phyloP scores from a whole-genome alignment of 30 jellyfish, hydroid and myxozoan species.

The Pelagia noctiluca region DNA sequence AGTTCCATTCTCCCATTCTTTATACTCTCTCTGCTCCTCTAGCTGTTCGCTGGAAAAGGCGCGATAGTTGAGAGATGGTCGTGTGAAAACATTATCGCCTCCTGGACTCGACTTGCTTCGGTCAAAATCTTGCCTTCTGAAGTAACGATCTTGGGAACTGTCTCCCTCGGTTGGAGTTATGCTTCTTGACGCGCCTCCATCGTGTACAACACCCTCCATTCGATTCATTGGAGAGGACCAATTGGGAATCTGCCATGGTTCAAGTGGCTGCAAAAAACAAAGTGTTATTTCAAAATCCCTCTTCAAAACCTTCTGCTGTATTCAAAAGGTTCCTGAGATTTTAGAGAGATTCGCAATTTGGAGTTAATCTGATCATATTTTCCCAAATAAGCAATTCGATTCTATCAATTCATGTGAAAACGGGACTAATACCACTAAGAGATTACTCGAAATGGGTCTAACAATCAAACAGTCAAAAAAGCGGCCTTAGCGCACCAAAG shows the following conservation, averaged over 20 bases:
- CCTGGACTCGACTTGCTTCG: neutral
- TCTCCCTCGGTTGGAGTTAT: neutral
- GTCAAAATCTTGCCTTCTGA: neutral
- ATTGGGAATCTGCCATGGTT: neutral
- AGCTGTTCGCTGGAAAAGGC: neutral
- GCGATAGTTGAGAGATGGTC: too few relatives aligned
- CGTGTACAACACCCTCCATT: neutral
- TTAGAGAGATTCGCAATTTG: neutral
- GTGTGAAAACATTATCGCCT: too few relatives aligned
- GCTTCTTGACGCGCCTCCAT: neutral
- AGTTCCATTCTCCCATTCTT: constrained; percentile 47
- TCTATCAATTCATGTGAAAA: too few relatives aligned
- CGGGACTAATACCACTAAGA: too few relatives aligned
- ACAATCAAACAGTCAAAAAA: too few relatives aligned
- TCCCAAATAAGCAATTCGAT: neutral
- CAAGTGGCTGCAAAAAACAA: neutral
- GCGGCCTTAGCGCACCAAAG: too few relatives aligned
- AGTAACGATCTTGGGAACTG: neutral
- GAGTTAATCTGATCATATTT: neutral
- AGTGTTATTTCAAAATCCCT: too few relatives aligned
- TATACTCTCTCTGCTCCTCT: constrained; percentile 15
- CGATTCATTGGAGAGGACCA: neutral
- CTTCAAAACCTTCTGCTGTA: too few relatives aligned
- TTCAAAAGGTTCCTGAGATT: too few relatives aligned
- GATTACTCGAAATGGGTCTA: too few relatives aligned